A percentile compares a stretch with the other conserved stretches of the same genome.
phyloP scores from a whole-genome alignment of 2,113 vertebrate species.

The Tylochromis polylepis region DNA sequence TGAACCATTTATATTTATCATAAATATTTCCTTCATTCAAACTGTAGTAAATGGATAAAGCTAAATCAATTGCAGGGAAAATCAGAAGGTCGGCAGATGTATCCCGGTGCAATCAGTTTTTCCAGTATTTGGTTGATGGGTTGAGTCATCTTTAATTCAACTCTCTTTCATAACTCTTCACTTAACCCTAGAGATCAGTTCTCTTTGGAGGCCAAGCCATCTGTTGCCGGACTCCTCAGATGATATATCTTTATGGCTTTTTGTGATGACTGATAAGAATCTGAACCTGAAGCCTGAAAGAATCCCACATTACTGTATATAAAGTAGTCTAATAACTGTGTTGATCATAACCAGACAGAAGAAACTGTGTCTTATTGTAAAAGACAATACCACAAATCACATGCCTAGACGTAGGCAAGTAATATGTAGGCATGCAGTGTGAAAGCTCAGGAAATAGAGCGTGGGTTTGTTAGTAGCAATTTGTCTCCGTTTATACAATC shows the following conservation, averaged over 20 bases:
- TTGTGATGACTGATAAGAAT: background rate
- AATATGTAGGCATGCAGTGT: background rate
- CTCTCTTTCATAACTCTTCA: background rate
- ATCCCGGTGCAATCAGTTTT: background rate
- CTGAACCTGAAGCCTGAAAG: background rate
- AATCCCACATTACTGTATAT: background rate
- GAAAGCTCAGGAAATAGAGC: background rate
- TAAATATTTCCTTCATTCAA: background rate
- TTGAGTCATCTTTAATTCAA: background rate
- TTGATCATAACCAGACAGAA: background rate
- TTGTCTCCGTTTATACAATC: background rate
- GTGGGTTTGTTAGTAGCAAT: background rate
- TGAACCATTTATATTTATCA: background rate
- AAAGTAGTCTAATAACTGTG: background rate
- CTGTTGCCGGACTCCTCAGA: background rate
- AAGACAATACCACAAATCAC: conserved; percentile 26
- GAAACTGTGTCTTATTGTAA: background rate
- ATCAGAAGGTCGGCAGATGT: background rate
- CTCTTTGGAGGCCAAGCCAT: background rate
- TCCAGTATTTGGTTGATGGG: background rate
- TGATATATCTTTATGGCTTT: background rate
- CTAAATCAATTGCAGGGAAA: background rate
- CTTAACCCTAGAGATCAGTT: background rate
- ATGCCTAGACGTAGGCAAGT: conserved; percentile 14
- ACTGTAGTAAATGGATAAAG: background rate